Percentiles rank a stretch among this genome's conserved stretches.
phyloP scores from a whole-genome alignment of 2,888 invertebrate species.

The Drosophila percnosoma region DNA sequence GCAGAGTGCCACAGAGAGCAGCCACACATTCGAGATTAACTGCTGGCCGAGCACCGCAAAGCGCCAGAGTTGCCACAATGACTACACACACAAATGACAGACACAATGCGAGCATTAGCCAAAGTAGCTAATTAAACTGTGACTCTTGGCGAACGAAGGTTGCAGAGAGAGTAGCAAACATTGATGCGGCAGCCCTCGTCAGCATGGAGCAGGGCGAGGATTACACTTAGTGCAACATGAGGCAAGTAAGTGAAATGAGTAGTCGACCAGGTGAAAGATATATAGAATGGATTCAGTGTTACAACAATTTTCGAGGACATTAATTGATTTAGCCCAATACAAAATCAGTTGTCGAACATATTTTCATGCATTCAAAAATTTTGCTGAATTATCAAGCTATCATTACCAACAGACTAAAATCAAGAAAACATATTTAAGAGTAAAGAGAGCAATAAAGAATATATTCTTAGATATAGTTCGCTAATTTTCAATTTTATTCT shows the following conservation, averaged over 20 bases:
- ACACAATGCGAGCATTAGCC: neutral
- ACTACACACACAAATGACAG: neutral
- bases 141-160: conserved; percentile 2
- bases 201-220: conserved; percentile 7
- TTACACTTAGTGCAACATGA: neutral
- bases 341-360: no score
- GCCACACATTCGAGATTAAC: conserved; percentile 4
- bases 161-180: conserved; percentile 17
- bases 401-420: no score
- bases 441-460: neutral
- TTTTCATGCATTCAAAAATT: no score
- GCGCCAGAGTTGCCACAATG: conserved; percentile 12
- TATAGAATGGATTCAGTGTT: neutral
- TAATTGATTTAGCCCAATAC: neutral
- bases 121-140: neutral
- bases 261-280: neutral
- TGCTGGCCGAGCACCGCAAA: neutral
- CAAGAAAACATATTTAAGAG: neutral
- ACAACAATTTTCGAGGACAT: neutral
- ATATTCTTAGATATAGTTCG: neutral
- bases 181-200: conserved; percentile 31
- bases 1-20: neutral
- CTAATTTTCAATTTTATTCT: no score
- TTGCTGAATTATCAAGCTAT: no score
- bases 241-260: neutral